A percentile compares a stretch with the other conserved stretches of the same genome.
Evolutionary conservation across 37 sponge, comb jelly and placozoan genomes (phyloP).

Genomic region (Corticium candelabrum): DNA sequence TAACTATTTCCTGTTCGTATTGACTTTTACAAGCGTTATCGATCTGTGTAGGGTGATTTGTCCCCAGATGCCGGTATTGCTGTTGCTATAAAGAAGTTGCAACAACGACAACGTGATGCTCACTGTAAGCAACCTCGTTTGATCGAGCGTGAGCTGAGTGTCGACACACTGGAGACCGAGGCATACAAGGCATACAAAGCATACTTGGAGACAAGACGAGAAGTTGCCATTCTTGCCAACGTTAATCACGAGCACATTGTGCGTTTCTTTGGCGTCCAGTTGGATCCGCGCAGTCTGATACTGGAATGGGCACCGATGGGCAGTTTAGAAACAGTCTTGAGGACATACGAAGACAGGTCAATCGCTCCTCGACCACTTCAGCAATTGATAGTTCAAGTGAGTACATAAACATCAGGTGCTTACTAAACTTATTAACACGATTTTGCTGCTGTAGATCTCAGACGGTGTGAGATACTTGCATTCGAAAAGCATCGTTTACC

Average conservation of each 20-base stretch:
- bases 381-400: conserved; percentile 6
- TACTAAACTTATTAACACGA: not conserved
- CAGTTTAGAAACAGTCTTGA: conserved; percentile 36
- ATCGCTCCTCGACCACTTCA: conserved; percentile 51
- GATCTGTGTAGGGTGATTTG: too few species aligned
- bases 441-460: conserved; percentile 34
- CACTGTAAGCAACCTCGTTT: too few species aligned
- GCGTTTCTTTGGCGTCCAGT: conserved; percentile 55
- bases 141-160: too few species aligned
- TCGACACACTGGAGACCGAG: not conserved
- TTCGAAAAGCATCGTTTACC: conserved; percentile 48
- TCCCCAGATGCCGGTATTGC: too few species aligned
- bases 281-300: conserved; percentile 66
- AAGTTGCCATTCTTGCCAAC: conserved; percentile 53
- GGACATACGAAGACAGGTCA: conserved; percentile 46
- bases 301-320: conserved; percentile 83
- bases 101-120: not conserved
- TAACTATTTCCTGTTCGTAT: too few species aligned
- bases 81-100: not conserved
- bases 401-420: not conserved
- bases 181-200: not conserved
- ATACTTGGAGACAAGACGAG: conserved; percentile 54
- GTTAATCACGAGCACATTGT: conserved; percentile 62
- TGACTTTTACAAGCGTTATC: too few species aligned
- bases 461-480: conserved; percentile 75